Conservation (phyloP, 2,888 invertebrate genomes). For the Mimachlamys varia region DNA sequence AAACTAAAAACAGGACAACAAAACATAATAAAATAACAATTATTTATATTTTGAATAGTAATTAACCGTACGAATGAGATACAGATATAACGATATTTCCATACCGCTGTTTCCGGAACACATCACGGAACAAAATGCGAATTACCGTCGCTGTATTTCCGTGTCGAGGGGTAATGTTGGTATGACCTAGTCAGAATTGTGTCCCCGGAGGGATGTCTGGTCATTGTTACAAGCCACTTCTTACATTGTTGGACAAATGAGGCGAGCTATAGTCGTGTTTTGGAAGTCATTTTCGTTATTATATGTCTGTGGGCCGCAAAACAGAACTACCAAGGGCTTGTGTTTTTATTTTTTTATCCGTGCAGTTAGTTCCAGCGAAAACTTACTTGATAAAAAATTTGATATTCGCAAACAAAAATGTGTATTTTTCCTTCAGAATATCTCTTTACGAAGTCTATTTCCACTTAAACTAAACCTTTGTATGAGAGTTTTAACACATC, state of each 20-base stretch:
- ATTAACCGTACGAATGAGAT: neutral
- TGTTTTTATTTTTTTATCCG: neutral
- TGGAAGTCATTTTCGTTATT: neutral
- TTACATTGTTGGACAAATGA: neutral
- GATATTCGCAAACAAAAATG: no score
- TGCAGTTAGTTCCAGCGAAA: no score
- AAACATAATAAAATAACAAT: neutral
- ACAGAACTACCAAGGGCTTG: neutral
- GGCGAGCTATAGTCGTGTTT: neutral
- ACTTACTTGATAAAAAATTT: no score
- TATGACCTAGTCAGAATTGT: neutral
- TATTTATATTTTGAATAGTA: neutral
- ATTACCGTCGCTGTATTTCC: neutral
- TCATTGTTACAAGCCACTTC: constrained; percentile 23
- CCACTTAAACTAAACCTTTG: no score
- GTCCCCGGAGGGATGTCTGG: constrained; percentile 7
- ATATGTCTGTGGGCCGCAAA: neutral
- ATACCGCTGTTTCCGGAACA: neutral
- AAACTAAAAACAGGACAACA: neutral
- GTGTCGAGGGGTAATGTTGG: neutral
- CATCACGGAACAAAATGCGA: neutral
- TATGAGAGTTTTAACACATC: no score
- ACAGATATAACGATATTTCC: neutral
- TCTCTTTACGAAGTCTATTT: no score
- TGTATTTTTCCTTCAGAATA: no score